These are phyloP conservation scores for Engystomops pustulosus DNA, from an alignment of 2,113 vertebrate species.

Conservation along the genomic window DNA sequence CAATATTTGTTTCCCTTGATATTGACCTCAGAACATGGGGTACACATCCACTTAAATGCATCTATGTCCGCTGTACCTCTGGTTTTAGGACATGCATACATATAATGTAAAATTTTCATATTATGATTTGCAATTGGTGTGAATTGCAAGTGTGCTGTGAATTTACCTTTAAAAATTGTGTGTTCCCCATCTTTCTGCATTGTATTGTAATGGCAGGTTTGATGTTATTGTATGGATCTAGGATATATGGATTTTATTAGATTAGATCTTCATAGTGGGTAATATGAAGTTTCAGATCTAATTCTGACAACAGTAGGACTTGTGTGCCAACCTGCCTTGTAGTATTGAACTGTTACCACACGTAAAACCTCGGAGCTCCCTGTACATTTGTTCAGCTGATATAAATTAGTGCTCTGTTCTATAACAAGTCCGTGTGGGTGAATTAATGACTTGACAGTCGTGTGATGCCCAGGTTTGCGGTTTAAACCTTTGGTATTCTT, in stretches of 20 bases:
- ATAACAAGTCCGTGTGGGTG: conserved; percentile 47
- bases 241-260: neutral
- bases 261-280: conserved; percentile 11
- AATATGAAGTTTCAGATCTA: conserved; percentile 1
- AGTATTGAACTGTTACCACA: conserved; percentile 32
- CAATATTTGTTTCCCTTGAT: too few species aligned
- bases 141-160: too few species aligned
- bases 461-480: conserved; percentile 47
- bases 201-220: neutral
- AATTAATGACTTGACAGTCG: conserved; percentile 50
- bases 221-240: neutral
- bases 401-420: conserved; percentile 48
- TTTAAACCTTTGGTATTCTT: conserved; percentile 40
- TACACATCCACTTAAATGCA: too few species aligned
- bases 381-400: conserved; percentile 55
- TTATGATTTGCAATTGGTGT: too few species aligned
- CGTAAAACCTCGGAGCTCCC: conserved; percentile 19
- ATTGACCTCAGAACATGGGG: too few species aligned
- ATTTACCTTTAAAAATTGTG: too few species aligned
- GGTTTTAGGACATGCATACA: too few species aligned
- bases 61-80: too few species aligned
- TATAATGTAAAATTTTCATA: too few species aligned
- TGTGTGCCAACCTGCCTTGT: conserved; percentile 44
- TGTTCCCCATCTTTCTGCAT: too few species aligned
- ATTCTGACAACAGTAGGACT: conserved; percentile 19